Evolutionary conservation across 2,113 vertebrate species (phyloP).

Genomic region (Dasyurus viverrinus): DNA sequence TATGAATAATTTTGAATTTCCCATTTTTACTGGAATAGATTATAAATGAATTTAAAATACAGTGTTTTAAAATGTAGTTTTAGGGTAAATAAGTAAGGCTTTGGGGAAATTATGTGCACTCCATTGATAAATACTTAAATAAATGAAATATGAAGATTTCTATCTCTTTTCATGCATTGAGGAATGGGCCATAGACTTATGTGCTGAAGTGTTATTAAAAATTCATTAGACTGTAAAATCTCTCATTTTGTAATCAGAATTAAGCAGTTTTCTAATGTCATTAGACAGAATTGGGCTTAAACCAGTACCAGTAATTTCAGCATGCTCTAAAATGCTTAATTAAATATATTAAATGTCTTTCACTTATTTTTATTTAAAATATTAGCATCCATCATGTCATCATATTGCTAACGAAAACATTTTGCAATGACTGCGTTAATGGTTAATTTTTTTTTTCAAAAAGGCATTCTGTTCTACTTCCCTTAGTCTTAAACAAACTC

Average conservation of each 20-base stretch:
- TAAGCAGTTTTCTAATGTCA: conserved; percentile 79
- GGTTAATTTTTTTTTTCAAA: conserved; percentile 42
- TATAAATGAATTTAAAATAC: conserved; percentile 21
- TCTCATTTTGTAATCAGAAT: conserved; percentile 76
- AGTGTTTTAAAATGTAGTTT: conserved; percentile 51
- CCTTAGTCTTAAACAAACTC: conserved; percentile 5
- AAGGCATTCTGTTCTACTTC: conserved; percentile 44
- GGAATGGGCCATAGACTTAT: conserved; percentile 55
- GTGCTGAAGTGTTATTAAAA: conserved; percentile 80
- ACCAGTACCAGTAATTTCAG: conserved; percentile 67
- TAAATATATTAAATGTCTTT: conserved; percentile 67
- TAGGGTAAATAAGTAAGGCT: conserved; percentile 61
- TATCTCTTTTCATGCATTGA: conserved; percentile 66
- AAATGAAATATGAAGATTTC: conserved; percentile 67
- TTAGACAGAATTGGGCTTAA: conserved; percentile 73
- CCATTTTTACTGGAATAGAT: not conserved
- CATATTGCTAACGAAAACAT: conserved; percentile 44
- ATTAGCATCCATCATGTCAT: conserved; percentile 48
- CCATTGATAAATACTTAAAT: conserved; percentile 72
- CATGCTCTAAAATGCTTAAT: conserved; percentile 61
- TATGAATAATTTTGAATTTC: conserved; percentile 43
- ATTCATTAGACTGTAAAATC: conserved; percentile 78
- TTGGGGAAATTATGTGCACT: conserved; percentile 64
- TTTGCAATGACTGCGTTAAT: conserved; percentile 24
- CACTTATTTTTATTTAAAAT: conserved; percentile 68